These are phyloP conservation scores for Mixornis gularis DNA, from an alignment of 2,113 vertebrate species.

Conservation along the genomic window DNA sequence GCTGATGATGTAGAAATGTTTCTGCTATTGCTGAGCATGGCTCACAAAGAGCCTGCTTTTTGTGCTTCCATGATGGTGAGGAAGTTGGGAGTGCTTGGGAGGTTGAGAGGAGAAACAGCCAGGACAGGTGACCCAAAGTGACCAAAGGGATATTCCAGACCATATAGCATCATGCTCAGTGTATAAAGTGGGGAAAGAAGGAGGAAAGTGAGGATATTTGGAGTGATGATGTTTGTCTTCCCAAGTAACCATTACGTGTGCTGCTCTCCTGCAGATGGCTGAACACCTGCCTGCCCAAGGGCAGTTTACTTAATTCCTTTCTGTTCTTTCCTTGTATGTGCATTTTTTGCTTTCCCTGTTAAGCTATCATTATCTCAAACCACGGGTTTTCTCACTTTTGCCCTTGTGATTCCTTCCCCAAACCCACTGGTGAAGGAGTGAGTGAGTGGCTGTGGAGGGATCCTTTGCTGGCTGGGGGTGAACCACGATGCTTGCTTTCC, in stretches of 20 bases:
- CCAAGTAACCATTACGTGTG: too few relatives aligned
- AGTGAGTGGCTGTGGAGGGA: fast-evolving
- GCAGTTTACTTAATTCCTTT: background rate
- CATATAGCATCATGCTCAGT: too few relatives aligned
- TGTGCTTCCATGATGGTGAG: too few relatives aligned
- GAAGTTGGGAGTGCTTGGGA: background rate
- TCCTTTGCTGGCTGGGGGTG: background rate
- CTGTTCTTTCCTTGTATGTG: background rate
- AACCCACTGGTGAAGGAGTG: background rate
- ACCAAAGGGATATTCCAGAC: background rate
- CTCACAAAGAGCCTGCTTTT: background rate
- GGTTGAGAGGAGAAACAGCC: background rate
- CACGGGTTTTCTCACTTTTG: background rate
- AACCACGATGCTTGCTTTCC: fast-evolving
- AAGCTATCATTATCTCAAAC: background rate
- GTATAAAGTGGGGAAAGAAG: background rate
- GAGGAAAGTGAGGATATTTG: background rate
- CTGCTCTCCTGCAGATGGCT: background rate
- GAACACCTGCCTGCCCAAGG: background rate
- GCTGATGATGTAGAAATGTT: background rate
- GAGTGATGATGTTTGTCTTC: background rate
- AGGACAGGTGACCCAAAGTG: background rate
- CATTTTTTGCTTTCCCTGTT: fast-evolving
- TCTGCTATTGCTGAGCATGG: background rate
- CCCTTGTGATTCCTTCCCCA: background rate